Evolutionary conservation across 1,140 invertebrate genomes (phyloP).

Genomic region (Bathynomus jamesi): DNA sequence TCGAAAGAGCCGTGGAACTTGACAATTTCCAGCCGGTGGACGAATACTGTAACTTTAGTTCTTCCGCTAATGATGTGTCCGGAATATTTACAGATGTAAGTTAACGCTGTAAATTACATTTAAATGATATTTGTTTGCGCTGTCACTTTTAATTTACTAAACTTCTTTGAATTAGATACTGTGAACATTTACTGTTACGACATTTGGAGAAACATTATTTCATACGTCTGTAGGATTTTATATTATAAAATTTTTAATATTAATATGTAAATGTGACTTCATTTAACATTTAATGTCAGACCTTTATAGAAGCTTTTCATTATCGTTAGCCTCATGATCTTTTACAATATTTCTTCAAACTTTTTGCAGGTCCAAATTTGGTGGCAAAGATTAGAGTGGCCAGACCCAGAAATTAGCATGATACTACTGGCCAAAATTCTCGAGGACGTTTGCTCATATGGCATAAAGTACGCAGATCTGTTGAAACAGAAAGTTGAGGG

Average conservation of each 20-base stretch:
- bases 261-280: neutral
- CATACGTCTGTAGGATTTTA: neutral
- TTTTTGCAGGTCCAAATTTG: conserved; percentile 27
- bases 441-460: conserved; percentile 30
- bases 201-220: neutral
- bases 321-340: no score
- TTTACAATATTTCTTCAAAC: neutral
- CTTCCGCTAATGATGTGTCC: conserved; percentile 26
- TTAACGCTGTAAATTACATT: no score
- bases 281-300: neutral
- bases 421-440: conserved; percentile 28
- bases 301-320: no score
- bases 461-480: conserved; percentile 25
- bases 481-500: conserved; percentile 26
- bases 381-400: conserved; percentile 35
- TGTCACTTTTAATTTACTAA: no score
- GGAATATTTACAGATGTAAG: conserved; percentile 25
- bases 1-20: conserved; percentile 24
- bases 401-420: conserved; percentile 29
- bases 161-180: no score
- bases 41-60: conserved; percentile 22
- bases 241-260: neutral
- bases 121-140: no score
- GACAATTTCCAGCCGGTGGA: conserved; percentile 26
- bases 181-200: neutral